Conservation (phyloP, 1,140 invertebrate species). For the Rhizoglyphus robini region DNA sequence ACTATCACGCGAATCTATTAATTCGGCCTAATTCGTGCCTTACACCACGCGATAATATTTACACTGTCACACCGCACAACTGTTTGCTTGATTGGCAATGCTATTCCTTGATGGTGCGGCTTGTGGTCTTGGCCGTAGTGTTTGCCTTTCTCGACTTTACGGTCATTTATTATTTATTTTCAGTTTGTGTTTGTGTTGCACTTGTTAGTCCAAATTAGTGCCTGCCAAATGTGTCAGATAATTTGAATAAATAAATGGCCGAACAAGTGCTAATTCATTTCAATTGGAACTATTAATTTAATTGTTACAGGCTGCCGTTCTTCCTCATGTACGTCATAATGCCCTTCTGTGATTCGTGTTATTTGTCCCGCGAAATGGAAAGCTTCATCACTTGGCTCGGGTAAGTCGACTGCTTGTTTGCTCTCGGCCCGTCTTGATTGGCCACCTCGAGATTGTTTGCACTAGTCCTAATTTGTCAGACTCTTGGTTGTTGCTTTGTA, state of each 20-base stretch:
- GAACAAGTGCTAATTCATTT: neutral
- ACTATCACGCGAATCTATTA: too few relatives aligned
- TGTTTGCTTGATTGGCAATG: too few relatives aligned
- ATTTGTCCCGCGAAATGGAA: constrained; percentile 57
- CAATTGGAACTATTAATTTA: too few relatives aligned
- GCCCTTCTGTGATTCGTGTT: constrained; percentile 63
- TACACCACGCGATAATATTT: too few relatives aligned
- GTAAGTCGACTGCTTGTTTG: constrained; percentile 86
- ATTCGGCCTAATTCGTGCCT: too few relatives aligned
- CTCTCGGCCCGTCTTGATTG: constrained; percentile 90
- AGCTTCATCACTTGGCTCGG: constrained; percentile 93
- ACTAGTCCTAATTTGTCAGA: neutral
- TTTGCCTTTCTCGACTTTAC: neutral
- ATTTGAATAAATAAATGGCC: neutral
- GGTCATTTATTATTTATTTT: neutral
- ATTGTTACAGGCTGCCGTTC: constrained; percentile 61
- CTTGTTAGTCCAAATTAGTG: neutral
- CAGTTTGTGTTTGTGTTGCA: neutral
- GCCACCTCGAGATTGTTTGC: constrained; percentile 93
- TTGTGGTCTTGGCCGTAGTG: too few relatives aligned
- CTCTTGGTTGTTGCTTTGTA: neutral
- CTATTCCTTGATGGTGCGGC: too few relatives aligned
- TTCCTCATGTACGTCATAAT: constrained; percentile 86
- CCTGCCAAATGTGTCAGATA: neutral
- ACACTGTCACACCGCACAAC: too few relatives aligned